A percentile compares a stretch with the other conserved stretches of the same genome.
Evolutionary conservation across 2,888 invertebrate species (phyloP).

Genomic region (Microctonus aethiopoides): DNA sequence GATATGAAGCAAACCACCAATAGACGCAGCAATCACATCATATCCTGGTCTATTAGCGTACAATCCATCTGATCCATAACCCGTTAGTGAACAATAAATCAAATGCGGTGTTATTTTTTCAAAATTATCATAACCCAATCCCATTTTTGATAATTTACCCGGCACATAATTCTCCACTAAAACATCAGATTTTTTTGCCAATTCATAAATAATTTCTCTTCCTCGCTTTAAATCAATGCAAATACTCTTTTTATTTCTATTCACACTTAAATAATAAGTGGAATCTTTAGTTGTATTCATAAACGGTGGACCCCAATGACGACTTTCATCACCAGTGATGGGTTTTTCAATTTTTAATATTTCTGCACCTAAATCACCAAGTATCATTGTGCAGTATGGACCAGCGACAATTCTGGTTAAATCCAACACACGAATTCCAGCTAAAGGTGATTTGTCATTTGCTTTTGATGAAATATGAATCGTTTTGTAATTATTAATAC

Average conservation of each 20-base stretch:
- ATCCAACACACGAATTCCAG: slow-evolving; percentile 81
- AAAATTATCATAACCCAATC: slow-evolving; percentile 84
- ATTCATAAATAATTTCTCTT: slow-evolving; percentile 73
- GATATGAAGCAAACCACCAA: slow-evolving; percentile 89
- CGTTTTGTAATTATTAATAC: neutral
- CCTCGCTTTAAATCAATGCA: slow-evolving; percentile 88
- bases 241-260: slow-evolving; percentile 94
- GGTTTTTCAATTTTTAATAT: slow-evolving; percentile 92
- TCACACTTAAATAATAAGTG: slow-evolving; percentile 87
- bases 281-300: slow-evolving; percentile 73
- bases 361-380: slow-evolving; percentile 93
- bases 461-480: neutral
- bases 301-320: slow-evolving; percentile 95
- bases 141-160: slow-evolving; percentile 82
- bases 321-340: slow-evolving; percentile 84
- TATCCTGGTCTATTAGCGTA: slow-evolving; percentile 91
- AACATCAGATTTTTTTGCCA: slow-evolving; percentile 85
- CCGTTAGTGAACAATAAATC: slow-evolving; percentile 94
- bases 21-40: slow-evolving; percentile 94
- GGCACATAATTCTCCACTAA: slow-evolving; percentile 95
- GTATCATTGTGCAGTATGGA: slow-evolving; percentile 92
- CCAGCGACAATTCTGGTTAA: slow-evolving; percentile 91
- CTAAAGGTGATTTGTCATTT: slow-evolving; percentile 71
- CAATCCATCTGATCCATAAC: slow-evolving; percentile 90
- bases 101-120: slow-evolving; percentile 78